Conservation (phyloP, 2,113 vertebrate genomes). For the Zosterops japonicus region DNA sequence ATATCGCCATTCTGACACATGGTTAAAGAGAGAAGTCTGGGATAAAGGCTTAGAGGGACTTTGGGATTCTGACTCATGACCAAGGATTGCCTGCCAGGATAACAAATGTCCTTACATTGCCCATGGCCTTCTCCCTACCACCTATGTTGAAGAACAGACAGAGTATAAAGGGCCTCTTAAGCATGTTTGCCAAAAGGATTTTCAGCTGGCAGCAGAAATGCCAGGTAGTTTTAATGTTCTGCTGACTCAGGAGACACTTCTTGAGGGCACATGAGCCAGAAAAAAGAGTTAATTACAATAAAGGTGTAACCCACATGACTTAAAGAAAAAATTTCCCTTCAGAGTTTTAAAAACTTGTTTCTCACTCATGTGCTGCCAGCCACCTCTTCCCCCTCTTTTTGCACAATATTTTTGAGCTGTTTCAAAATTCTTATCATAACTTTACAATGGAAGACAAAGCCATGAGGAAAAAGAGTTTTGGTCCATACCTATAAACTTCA, state of each 20-base stretch:
- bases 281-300: not conserved
- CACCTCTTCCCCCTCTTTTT: not conserved
- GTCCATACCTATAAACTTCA: not conserved
- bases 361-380: fast-evolving
- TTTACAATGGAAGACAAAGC: not conserved
- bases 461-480: not conserved
- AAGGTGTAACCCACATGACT: not conserved
- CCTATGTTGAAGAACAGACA: not conserved
- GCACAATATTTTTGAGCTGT: not conserved
- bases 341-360: not conserved
- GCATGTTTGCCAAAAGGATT: not conserved
- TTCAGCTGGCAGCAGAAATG: not conserved
- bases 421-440: not conserved
- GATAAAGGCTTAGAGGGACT: not conserved
- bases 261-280: not conserved
- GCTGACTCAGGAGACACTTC: not conserved
- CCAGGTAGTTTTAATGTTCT: not conserved
- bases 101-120: not conserved
- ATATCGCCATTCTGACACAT: not conserved
- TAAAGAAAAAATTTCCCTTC: not conserved
- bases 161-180: not conserved
- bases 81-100: not conserved
- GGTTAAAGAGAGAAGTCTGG: not conserved
- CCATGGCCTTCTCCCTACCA: not conserved
- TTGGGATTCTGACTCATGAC: not conserved